A percentile compares a stretch with the other conserved stretches of the same genome.
Evolutionary conservation across 1,140 invertebrate genomes (phyloP).

Genomic region (Acyrthosiphon pisum): DNA sequence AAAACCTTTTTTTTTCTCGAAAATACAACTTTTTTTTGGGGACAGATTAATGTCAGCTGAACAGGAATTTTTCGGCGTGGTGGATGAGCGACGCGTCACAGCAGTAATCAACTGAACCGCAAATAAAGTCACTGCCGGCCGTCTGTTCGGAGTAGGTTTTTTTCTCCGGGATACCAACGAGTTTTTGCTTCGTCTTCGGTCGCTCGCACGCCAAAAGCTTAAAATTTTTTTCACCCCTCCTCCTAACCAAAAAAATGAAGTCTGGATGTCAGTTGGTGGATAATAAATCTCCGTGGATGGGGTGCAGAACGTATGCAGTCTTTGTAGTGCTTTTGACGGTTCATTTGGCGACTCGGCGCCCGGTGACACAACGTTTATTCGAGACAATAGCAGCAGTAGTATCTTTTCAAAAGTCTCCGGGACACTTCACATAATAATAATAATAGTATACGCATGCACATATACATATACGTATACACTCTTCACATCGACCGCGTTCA

Average conservation of each 20-base stretch:
- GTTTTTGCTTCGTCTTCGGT: neutral
- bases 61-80: neutral
- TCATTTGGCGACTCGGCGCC: neutral
- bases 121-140: neutral
- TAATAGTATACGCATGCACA: neutral
- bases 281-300: neutral
- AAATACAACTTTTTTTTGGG: no score
- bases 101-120: neutral
- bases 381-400: neutral
- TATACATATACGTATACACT: neutral
- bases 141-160: neutral
- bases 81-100: neutral
- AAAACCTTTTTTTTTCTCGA: no score
- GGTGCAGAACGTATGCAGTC: neutral
- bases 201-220: neutral
- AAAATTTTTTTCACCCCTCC: neutral
- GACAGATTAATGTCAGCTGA: no score
- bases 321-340: constrained; percentile 31
- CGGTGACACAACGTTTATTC: constrained; percentile 8
- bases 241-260: neutral
- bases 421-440: neutral
- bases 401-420: neutral
- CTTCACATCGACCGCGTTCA: neutral
- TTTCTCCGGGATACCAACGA: neutral
- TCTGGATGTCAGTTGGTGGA: neutral